Conservation (phyloP, 2,888 invertebrate genomes). For the Endomychus coccineus region DNA sequence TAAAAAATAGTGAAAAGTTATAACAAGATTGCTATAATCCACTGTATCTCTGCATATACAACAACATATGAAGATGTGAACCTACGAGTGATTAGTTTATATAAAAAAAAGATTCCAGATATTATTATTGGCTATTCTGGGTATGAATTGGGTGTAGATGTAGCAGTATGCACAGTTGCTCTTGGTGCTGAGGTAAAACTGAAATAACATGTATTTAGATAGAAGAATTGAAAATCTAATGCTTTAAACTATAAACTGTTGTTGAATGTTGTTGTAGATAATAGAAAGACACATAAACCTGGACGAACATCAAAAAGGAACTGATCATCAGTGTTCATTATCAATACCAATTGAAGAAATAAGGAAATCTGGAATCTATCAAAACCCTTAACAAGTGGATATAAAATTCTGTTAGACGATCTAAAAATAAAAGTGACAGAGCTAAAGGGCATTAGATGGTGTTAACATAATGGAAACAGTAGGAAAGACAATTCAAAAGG, state of each 20-base stretch:
- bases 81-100: slow-evolving; percentile 56
- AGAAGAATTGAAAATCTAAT: no score
- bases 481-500: no score
- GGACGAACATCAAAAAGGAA: slow-evolving; percentile 67
- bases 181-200: slow-evolving; percentile 65
- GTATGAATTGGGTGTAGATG: slow-evolving; percentile 64
- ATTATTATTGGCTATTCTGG: slow-evolving; percentile 76
- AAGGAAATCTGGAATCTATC: slow-evolving; percentile 55
- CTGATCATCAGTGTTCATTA: slow-evolving; percentile 70
- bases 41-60: slow-evolving; percentile 76
- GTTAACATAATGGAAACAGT: no score
- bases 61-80: slow-evolving; percentile 61
- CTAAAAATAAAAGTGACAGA: slow-evolving; percentile 70
- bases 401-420: slow-evolving; percentile 50
- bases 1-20: slow-evolving; percentile 52
- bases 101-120: slow-evolving; percentile 56
- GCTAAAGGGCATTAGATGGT: slow-evolving; percentile 61
- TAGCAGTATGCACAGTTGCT: slow-evolving; percentile 64
- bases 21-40: slow-evolving; percentile 59
- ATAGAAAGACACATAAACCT: slow-evolving; percentile 75
- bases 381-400: slow-evolving; percentile 51
- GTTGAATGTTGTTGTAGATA: slow-evolving; percentile 49
- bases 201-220: no score
- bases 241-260: no score
- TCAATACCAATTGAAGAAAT: no score